phyloP scores from a whole-genome alignment of 2,113 vertebrate genomes.

The Oryzias javanicus region DNA sequence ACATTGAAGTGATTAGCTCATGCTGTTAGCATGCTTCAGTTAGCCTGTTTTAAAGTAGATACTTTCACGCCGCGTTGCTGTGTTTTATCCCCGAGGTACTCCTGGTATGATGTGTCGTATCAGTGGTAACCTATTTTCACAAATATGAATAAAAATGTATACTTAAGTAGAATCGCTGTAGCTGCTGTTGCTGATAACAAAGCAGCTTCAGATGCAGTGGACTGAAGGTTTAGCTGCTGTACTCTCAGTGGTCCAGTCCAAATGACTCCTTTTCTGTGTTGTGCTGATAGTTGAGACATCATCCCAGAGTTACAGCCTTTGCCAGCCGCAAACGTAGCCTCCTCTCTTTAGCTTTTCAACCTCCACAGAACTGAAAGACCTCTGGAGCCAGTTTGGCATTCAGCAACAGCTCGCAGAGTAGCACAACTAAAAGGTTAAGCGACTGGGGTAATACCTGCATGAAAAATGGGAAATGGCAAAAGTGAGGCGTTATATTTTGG shows the following conservation, averaged over 20 bases:
- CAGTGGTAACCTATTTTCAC: no score
- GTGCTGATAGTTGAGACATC: slow-evolving; percentile 19
- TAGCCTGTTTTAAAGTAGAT: no score
- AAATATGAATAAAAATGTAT: no score
- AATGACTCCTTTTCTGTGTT: neutral
- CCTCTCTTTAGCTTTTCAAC: slow-evolving; percentile 18
- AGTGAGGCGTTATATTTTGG: slow-evolving; percentile 35
- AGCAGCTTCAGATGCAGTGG: neutral
- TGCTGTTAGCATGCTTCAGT: no score
- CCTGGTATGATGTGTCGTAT: no score
- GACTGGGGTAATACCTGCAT: slow-evolving; percentile 34
- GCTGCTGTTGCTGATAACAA: neutral
- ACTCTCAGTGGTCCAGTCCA: neutral
- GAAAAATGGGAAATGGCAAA: slow-evolving; percentile 28
- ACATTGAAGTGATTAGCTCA: no score
- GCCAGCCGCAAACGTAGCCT: slow-evolving; percentile 2
- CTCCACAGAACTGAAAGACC: slow-evolving; percentile 23
- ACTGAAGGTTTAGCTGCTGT: neutral
- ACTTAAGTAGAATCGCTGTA: neutral
- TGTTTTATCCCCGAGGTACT: no score
- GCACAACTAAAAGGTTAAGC: slow-evolving; percentile 48
- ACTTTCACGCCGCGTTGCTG: no score
- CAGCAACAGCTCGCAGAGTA: slow-evolving; percentile 20
- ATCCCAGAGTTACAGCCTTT: neutral
- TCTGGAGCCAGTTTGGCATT: slow-evolving; percentile 36